phyloP scores from a whole-genome alignment of 1,140 invertebrate genomes.

The Pogonomyrmex barbatus region DNA sequence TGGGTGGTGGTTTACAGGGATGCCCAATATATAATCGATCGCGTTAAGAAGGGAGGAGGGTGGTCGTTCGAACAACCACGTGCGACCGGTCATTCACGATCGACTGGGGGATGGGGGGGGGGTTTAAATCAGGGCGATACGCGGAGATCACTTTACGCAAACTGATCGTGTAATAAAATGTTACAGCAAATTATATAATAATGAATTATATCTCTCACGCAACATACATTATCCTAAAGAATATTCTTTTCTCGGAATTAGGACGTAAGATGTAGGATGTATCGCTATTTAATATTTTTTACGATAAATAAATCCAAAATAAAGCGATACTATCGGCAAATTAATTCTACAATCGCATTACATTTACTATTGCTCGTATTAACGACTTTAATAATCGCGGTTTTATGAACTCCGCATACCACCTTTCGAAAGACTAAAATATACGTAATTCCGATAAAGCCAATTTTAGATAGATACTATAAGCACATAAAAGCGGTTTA shows the following conservation, averaged over 20 bases:
- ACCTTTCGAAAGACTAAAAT: slow-evolving; percentile 39
- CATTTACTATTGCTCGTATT: slow-evolving; percentile 1
- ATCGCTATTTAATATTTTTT: slow-evolving; percentile 12
- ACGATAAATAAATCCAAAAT: slow-evolving; percentile 11
- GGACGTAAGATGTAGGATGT: background rate
- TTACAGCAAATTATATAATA: background rate
- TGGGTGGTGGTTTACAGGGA: slow-evolving; percentile 75
- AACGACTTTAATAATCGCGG: slow-evolving; percentile 2
- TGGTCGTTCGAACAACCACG: slow-evolving; percentile 27
- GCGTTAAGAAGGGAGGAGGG: slow-evolving; percentile 67
- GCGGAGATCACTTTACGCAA: slow-evolving; percentile 33
- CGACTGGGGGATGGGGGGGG: background rate
- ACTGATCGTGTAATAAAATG: background rate
- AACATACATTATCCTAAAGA: background rate
- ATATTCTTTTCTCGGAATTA: background rate
- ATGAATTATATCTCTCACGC: background rate
- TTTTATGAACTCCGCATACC: slow-evolving; percentile 47
- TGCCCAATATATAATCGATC: slow-evolving; percentile 77
- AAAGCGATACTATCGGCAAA: slow-evolving; percentile 19
- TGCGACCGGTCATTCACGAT: slow-evolving; percentile 32
- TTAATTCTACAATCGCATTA: background rate
- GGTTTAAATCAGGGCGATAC: slow-evolving; percentile 29
- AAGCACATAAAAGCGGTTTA: slow-evolving; percentile 59
- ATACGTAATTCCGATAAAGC: slow-evolving; percentile 43
- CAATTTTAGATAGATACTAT: slow-evolving; percentile 56